A percentile compares a stretch with the other conserved stretches of the same genome.
Conservation (phyloP, 1,140 invertebrate species). For the Potamilus streckersoni region DNA sequence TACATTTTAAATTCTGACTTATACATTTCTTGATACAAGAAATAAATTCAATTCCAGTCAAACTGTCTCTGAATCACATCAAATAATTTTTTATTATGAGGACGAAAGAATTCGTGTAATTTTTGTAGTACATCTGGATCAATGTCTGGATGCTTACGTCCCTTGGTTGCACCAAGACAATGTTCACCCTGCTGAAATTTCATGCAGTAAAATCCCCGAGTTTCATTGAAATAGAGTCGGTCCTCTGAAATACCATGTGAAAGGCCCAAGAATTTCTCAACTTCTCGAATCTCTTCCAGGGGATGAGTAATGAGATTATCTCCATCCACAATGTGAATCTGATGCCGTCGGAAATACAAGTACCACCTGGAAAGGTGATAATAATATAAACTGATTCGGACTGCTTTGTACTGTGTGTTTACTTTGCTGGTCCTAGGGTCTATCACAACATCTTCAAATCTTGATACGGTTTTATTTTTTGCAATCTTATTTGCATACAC, state of each 20-base stretch:
- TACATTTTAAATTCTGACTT: too few relatives aligned
- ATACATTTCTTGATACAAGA: too few relatives aligned
- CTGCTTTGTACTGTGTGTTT: constrained; percentile 56
- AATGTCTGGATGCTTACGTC: constrained; percentile 88
- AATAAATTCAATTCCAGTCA: constrained; percentile 50
- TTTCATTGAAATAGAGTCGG: constrained; percentile 66
- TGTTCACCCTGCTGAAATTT: constrained; percentile 45
- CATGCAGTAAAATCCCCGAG: constrained; percentile 70
- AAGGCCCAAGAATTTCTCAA: constrained; percentile 62
- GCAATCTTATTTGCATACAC: constrained; percentile 57
- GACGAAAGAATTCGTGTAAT: constrained; percentile 87
- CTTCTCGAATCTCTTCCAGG: constrained; percentile 53
- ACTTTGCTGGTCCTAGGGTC: constrained; percentile 51
- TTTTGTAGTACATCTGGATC: constrained; percentile 78
- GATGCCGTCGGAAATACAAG: constrained; percentile 53
- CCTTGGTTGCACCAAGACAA: constrained; percentile 93
- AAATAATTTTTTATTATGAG: constrained; percentile 77
- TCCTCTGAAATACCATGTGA: constrained; percentile 49
- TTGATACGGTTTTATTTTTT: constrained; percentile 54
- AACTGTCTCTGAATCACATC: constrained; percentile 58
- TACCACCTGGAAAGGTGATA: constrained; percentile 63
- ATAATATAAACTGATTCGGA: constrained; percentile 65
- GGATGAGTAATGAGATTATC: constrained; percentile 61
- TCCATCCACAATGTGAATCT: constrained; percentile 64
- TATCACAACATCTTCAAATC: constrained; percentile 60